phyloP scores from a whole-genome alignment of 2,797 vertebrate species.

The Varecia variegata region DNA sequence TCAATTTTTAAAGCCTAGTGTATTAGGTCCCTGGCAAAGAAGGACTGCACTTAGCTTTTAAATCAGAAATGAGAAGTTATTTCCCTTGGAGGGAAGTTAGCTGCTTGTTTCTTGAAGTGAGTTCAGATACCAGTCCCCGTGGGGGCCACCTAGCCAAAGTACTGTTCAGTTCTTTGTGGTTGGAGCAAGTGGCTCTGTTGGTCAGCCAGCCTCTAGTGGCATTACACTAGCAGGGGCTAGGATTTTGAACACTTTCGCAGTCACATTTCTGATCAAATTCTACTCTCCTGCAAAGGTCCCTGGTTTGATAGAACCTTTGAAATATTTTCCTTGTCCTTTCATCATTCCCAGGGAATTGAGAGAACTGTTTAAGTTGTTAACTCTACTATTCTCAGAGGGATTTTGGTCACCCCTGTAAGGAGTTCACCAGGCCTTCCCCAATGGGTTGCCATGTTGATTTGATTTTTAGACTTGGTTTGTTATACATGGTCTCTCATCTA shows the following conservation, averaged over 20 bases:
- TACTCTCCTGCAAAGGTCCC: background rate
- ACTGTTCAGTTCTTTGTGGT: background rate
- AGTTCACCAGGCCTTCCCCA: background rate
- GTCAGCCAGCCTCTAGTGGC: too few species aligned
- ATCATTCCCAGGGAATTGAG: background rate
- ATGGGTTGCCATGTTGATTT: background rate
- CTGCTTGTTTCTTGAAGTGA: background rate
- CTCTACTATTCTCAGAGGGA: background rate
- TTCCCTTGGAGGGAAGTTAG: background rate
- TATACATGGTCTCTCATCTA: background rate
- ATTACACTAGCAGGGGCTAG: background rate
- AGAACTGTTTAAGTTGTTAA: background rate
- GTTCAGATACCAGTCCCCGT: background rate
- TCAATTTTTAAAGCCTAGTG: background rate
- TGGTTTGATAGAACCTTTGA: background rate
- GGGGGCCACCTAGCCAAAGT: background rate
- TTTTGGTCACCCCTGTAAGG: background rate
- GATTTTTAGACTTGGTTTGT: background rate
- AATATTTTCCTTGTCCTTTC: background rate
- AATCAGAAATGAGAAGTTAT: background rate
- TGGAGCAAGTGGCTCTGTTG: background rate
- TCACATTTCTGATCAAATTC: slow-evolving; percentile 6
- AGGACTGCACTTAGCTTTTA: slow-evolving; percentile 5
- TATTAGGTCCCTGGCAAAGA: background rate
- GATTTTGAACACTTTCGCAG: background rate